Base-by-base conservation (phyloP, 64 coral and sea anemone species). In the Porites lutea region DNA sequence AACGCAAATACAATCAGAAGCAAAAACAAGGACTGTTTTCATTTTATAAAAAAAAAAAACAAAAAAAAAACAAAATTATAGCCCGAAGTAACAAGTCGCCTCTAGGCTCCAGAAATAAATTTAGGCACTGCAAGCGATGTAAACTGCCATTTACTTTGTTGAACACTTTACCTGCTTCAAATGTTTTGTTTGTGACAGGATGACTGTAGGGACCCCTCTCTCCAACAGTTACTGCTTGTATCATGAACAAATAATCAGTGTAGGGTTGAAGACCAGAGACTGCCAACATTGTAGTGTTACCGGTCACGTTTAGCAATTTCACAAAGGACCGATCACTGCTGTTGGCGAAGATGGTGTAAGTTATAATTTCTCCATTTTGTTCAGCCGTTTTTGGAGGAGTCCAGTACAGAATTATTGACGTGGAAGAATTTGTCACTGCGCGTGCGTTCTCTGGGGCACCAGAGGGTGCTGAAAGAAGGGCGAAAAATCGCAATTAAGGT, bases 201-300 rank as follows among this genome's bases (percentile, higher is more conserved):
- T 62, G 48, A 58, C 95, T 96, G 52, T 22, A 48, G 49, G 91
- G 91, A 52, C 95, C 95, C 52, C 37, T 13, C 12, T 91, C 87
- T 64, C 53, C 74, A 43, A 16, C 48, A 59, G 78, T 96, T 13
- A 80, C 88, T 48, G 87, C 91, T 37, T 82, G 79, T 54, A 90
- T 80, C 43, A 4, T 86, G 45, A 93, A 87, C 15, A 78, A 86
- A 74, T 96, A 96, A 4, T 86, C 22, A 63, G 95, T 96, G 78
- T 96, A 90, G 8, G 95, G 75, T 13, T 20, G 67, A 8, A 96
- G 80, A 44, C 46, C 71, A 86, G 79, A 75, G 16, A 90, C 53
- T 12, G 77, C 16, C 22, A 93, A 75, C 65, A n/a, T 14, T 1
- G 73, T 93, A 1, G 51, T 61, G 27, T 90, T 75, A 18, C 74